These are phyloP conservation scores for Parus major DNA, from an alignment of 2,113 vertebrate species.

Conservation along the genomic window DNA sequence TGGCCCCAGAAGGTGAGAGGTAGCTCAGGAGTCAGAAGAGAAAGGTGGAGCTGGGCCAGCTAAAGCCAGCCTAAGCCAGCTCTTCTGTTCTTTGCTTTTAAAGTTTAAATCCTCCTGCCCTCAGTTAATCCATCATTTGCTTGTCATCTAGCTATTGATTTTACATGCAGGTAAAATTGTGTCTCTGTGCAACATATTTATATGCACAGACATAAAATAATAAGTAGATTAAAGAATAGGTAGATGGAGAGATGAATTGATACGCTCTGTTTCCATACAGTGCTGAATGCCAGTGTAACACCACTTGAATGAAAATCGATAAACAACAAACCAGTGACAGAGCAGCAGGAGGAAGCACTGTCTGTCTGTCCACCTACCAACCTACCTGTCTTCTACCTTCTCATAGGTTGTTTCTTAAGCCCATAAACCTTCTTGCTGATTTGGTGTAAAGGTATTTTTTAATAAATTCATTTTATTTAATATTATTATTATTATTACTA, in stretches of 20 bases:
- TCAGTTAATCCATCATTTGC: slow-evolving; percentile 29
- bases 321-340: neutral
- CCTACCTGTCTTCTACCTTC: neutral
- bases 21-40: slow-evolving; percentile 1
- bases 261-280: neutral
- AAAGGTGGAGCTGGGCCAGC: slow-evolving; percentile 21
- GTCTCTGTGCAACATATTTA: neutral
- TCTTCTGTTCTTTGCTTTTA: slow-evolving; percentile 34
- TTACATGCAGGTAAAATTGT: neutral
- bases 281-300: neutral
- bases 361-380: neutral
- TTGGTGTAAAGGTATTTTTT: neutral
- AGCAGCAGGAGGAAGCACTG: neutral
- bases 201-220: neutral
- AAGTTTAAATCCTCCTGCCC: slow-evolving; percentile 26
- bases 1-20: slow-evolving; percentile 28
- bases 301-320: neutral
- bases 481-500: too few relatives aligned
- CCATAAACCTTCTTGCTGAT: neutral
- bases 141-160: slow-evolving; percentile 23
- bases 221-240: neutral
- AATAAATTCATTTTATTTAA: neutral
- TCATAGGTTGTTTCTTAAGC: neutral
- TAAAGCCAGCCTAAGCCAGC: slow-evolving; percentile 42
- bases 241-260: neutral